A percentile compares a stretch with the other conserved stretches of the same genome.
These are phyloP conservation scores for Anhinga anhinga DNA, from an alignment of 2,113 vertebrate species.

Conservation along the genomic window DNA sequence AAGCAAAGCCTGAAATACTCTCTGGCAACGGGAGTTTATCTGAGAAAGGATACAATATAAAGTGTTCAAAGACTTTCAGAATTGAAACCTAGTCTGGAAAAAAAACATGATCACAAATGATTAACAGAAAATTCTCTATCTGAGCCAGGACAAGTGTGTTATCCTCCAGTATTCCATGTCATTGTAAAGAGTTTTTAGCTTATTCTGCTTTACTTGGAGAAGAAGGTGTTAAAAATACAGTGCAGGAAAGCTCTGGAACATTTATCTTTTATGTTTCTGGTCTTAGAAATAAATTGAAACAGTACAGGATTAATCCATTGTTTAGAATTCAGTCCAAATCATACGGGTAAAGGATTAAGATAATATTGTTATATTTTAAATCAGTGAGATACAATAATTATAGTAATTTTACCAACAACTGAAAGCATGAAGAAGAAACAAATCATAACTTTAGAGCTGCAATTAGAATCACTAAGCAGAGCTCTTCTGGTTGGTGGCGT, in stretches of 20 bases:
- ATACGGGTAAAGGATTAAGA: not conserved
- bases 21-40: not conserved
- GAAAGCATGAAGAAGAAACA: not conserved
- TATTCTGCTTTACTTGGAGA: not conserved
- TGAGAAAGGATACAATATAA: not conserved
- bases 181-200: not conserved
- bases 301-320: not conserved
- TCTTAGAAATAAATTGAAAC: not conserved
- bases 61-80: not conserved
- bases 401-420: not conserved
- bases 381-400: not conserved
- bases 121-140: not conserved
- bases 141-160: not conserved
- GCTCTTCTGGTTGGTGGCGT: not conserved
- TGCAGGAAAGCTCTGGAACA: not conserved
- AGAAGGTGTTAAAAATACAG: not conserved
- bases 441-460: not conserved
- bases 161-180: not conserved
- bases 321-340: not conserved
- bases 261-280: not conserved
- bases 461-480: not conserved
- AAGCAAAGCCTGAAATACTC: constrained; percentile 4
- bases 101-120: not conserved
- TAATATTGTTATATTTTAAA: not conserved
- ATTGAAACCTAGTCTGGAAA: not conserved